phyloP scores from a whole-genome alignment of 2,113 vertebrate species.

The Bothrops jararaca region DNA sequence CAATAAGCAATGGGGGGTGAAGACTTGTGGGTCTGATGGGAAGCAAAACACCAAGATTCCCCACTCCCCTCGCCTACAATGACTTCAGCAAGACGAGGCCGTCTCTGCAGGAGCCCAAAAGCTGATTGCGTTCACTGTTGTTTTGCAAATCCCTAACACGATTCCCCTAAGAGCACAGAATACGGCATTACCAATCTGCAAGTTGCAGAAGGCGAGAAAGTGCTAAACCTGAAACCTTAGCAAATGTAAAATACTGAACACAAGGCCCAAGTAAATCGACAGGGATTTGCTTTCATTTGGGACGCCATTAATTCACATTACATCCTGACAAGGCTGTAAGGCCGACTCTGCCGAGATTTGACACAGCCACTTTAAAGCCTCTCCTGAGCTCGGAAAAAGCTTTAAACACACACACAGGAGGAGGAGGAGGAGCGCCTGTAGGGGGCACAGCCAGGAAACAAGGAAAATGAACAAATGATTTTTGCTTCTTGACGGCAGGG shows the following conservation, averaged over 20 bases:
- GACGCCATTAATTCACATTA: slow-evolving; percentile 61
- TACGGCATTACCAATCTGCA: slow-evolving; percentile 74
- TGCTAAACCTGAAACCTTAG: slow-evolving; percentile 62
- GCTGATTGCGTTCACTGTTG: neutral
- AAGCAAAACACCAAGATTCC: neutral
- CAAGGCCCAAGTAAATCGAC: slow-evolving; percentile 25
- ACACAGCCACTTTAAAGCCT: slow-evolving; percentile 52
- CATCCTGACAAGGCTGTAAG: slow-evolving; percentile 45
- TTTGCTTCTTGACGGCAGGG: neutral
- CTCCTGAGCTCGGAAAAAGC: slow-evolving; percentile 37
- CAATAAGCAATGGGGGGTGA: neutral
- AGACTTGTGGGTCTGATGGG: neutral
- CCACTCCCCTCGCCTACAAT: neutral
- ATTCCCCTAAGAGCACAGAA: neutral
- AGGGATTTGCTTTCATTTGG: slow-evolving; percentile 55
- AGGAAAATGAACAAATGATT: neutral
- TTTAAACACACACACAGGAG: slow-evolving; percentile 20
- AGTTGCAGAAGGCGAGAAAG: slow-evolving; percentile 62
- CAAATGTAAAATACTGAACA: slow-evolving; percentile 62
- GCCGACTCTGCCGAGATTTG: slow-evolving; percentile 39
- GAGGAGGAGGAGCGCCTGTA: neutral
- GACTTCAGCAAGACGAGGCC: neutral
- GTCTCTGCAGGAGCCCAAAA: neutral
- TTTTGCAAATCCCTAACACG: neutral
- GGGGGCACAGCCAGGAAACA: neutral